Evolutionary conservation across 2,888 invertebrate species (phyloP), one percentile per base, ranked within the genome.

Genomic region (Oligia latruncula): DNA sequence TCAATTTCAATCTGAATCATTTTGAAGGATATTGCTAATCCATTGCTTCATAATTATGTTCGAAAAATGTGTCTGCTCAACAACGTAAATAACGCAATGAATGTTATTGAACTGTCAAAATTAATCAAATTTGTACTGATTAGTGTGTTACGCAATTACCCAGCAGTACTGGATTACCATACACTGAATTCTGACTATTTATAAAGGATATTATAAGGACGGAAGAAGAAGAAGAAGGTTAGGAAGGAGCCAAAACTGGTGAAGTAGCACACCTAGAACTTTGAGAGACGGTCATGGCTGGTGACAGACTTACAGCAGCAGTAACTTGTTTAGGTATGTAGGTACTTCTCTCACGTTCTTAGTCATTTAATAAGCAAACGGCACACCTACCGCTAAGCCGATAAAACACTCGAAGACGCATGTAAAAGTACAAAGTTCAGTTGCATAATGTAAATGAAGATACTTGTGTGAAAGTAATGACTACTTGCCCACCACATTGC

Each of bases 291-390:
- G 23, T 70, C 17, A 40, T 49, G 55, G 15, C n/a, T 79, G 40
- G 2, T 23, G 23, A 66, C 58, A 29, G 17, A 55, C 23, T 46
- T 9, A 55, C 4, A 78, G 40, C 29, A 11, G 11, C 43, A 43
- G 29, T 77, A 35, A 17, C 8, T 49, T 60, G 29, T 58, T 64
- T 64, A 13, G 11, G 13, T 46, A 46, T 46, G 60, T 64, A 77
- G 55, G 52, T 67, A 68, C 71, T 66, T 35, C 46, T 60, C 52
- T 79, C 58, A 71, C 67, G 71, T 82, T 77, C 67, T 74, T 78
- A 67, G 83, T 86, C 66, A 82, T 78, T 75, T 73, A 82, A 66
- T 71, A 75, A 73, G 52, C n/a, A 71, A 82, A 86, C 58, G 29
- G 52, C 20, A 67, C 58, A 35, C 49, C 73, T 74, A 74, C 23